These are phyloP conservation scores for Distichodus sexfasciatus DNA, from an alignment of 2,797 vertebrate genomes.

Conservation along the genomic window DNA sequence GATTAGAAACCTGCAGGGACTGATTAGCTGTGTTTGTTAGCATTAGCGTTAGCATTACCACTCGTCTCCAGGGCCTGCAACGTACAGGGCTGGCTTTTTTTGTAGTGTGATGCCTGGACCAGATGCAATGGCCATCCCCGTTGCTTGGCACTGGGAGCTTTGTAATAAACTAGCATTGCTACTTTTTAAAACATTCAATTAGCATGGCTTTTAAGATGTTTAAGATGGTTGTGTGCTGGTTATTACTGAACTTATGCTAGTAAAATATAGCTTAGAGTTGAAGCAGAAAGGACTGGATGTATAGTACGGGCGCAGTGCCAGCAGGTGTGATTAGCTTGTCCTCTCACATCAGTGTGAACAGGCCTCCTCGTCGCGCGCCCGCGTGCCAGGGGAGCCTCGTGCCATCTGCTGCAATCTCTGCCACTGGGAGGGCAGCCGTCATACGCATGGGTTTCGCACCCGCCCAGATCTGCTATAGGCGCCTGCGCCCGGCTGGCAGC, in stretches of 20 bases:
- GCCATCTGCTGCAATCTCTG: constrained; percentile 52
- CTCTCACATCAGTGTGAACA: constrained; percentile 56
- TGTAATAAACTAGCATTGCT: too few relatives aligned
- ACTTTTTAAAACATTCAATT: too few relatives aligned
- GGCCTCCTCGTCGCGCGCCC: constrained; percentile 48
- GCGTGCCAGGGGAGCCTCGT: constrained; percentile 43
- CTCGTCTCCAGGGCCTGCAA: background rate
- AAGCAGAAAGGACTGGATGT: too few relatives aligned
- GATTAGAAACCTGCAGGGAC: constrained; percentile 31
- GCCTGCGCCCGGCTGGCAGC: constrained; percentile 17
- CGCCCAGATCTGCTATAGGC: constrained; percentile 8
- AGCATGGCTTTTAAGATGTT: too few relatives aligned
- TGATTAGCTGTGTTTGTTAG: constrained; percentile 40
- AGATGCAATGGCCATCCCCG: too few relatives aligned
- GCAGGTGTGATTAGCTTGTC: constrained; percentile 59
- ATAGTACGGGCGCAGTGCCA: constrained; percentile 43
- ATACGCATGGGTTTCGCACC: constrained; percentile 22
- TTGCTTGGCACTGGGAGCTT: constrained; percentile 17
- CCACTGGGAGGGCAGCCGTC: constrained; percentile 32
- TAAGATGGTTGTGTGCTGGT: too few relatives aligned
- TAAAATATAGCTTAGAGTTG: too few relatives aligned
- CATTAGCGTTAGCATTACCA: constrained; percentile 30
- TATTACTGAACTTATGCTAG: too few relatives aligned
- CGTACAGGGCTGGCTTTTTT: background rate
- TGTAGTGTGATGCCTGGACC: too few relatives aligned